Evolutionary conservation across 1,140 invertebrate species (phyloP), one percentile per base, ranked within the genome.

Genomic region (Mactra quadrangularis): DNA sequence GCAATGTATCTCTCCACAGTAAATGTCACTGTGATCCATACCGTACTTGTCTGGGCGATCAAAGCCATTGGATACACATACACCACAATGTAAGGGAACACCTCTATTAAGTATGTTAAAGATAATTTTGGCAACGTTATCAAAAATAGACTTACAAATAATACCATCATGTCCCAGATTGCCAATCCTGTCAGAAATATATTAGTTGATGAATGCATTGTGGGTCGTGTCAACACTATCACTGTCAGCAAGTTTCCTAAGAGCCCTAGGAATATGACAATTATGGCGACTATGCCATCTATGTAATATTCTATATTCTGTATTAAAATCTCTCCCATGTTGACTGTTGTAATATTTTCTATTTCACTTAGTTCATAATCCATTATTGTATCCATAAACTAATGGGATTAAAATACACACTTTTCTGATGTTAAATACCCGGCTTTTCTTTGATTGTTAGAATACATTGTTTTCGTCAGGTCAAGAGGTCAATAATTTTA

Each of bases 1-100:
- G 98, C 98, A 52, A 99, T 96, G 93, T 98, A 99, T 59, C 98
- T 95, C 93, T 99, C 98, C 86, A 99, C 94, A 0, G 98, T 99
- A 50, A 99, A 98, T 0, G 97, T 97, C 59, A 99, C 95, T 0
- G 98, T 99, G 84, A 99, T 94, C 94, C 99, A 99, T 57, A 98
- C 97, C 22, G 97, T 98, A 35, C 97, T 97, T 50, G 97, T 98
- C 85, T 95, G 98, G 19, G 97, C 96, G 7, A 96, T 96, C 87
- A 97, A 95, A 0, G 96, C 97, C 17, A 98, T 92, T 0, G 98
- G 97, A 92, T 97, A 99, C 4, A 97, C 94, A 81, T 96, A 95
- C 0, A 95, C 95, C 19, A 97, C 96, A 87, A 96, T 96, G 93
- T 98, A 98, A 82, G 95, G 94, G 87, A 95, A 95, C 50, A 97